These are phyloP conservation scores for Eristalis pertinax DNA, from an alignment of 2,888 invertebrate species.

Conservation along the genomic window DNA sequence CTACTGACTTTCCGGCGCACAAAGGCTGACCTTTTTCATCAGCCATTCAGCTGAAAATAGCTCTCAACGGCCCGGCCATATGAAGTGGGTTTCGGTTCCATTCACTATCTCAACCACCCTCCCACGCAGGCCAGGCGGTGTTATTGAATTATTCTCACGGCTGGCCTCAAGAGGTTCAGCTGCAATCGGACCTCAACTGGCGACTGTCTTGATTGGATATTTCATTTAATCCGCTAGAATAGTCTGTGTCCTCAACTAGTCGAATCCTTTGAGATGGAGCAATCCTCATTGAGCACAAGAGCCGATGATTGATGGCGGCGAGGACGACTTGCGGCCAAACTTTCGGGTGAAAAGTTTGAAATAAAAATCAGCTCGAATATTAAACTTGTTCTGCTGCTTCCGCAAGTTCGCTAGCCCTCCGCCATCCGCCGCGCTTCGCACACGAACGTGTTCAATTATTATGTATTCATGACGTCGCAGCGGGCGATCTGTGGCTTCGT, in stretches of 20 bases:
- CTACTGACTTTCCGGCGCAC: background rate
- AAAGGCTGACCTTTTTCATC: conserved; percentile 18
- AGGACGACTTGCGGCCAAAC: conserved; percentile 45
- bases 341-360: conserved; percentile 49
- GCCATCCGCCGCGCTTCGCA: conserved; percentile 2
- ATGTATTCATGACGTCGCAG: conserved; percentile 51
- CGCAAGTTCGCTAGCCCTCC: no score
- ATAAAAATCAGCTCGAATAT: conserved; percentile 33
- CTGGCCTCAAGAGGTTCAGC: background rate
- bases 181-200: background rate
- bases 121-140: background rate
- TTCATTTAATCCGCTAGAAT: conserved; percentile 32
- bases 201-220: conserved; percentile 51
- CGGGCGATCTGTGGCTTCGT: conserved; percentile 20
- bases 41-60: background rate
- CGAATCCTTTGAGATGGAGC: conserved; percentile 18
- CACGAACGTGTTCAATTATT: conserved; percentile 65
- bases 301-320: conserved; percentile 57
- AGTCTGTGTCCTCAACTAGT: background rate
- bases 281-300: conserved; percentile 43
- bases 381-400: background rate
- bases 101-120: background rate
- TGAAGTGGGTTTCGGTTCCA: background rate
- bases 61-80: background rate
- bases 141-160: conserved; percentile 26